Evolutionary conservation across 2,888 invertebrate species (phyloP).

Genomic region (Urechis unicinctus): DNA sequence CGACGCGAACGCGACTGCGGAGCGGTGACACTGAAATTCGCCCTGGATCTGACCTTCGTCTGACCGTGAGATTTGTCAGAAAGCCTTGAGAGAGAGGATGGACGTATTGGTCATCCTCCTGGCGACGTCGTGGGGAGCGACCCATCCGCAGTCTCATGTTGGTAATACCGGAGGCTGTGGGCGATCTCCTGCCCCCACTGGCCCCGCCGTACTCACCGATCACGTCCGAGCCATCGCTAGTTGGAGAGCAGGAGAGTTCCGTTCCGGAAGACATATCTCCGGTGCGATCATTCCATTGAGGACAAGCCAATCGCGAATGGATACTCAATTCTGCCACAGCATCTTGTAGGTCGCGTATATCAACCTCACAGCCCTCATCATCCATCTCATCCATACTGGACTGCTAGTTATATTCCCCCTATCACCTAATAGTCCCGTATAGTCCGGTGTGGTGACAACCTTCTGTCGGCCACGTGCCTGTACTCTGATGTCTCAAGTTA

Average conservation of each 20-base stretch:
- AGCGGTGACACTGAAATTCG: slow-evolving; percentile 6
- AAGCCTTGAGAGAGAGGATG: background rate
- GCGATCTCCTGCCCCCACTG: background rate
- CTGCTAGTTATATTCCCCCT: no score
- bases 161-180: background rate
- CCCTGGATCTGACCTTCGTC: slow-evolving; percentile 7
- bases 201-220: background rate
- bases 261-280: background rate
- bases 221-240: background rate
- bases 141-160: background rate
- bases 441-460: no score
- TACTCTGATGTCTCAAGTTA: no score
- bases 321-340: background rate
- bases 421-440: no score
- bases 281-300: background rate
- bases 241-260: background rate
- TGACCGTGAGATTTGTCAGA: background rate
- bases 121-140: slow-evolving; percentile 2
- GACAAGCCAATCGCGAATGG: background rate
- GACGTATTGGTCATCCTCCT: slow-evolving; percentile 2
- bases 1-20: background rate
- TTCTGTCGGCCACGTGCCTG: no score
- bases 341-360: background rate
- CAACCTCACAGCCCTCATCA: background rate
- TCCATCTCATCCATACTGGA: background rate